Percentiles rank a stretch among this genome's conserved stretches.
phyloP scores from a whole-genome alignment of 2,888 invertebrate species.

The Druceiella hillmani region DNA sequence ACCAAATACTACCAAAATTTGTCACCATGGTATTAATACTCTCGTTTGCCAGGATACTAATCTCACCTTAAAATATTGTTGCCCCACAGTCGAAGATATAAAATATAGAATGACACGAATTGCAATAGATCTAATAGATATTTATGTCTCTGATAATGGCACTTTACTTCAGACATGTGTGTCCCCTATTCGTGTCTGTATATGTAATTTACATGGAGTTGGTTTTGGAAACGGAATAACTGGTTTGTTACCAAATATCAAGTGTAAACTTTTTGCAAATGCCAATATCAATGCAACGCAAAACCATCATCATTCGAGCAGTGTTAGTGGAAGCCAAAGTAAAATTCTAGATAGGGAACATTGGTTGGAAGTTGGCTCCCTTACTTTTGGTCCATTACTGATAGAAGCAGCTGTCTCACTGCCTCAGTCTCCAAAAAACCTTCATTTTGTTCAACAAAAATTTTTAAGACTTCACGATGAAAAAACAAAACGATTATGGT shows the following conservation, averaged over 20 bases:
- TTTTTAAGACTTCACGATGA: slow-evolving; percentile 80
- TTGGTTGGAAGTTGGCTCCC: slow-evolving; percentile 90
- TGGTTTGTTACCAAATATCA: slow-evolving; percentile 72
- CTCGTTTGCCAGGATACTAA: slow-evolving; percentile 65
- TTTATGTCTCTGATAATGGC: slow-evolving; percentile 86
- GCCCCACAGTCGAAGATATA: slow-evolving; percentile 76
- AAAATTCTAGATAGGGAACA: slow-evolving; percentile 53
- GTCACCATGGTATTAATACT: slow-evolving; percentile 72
- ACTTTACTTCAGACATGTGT: slow-evolving; percentile 85
- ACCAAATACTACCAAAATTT: slow-evolving; percentile 71
- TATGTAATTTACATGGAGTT: slow-evolving; percentile 92
- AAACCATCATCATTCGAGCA: slow-evolving; percentile 50
- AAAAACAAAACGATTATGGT: slow-evolving; percentile 84
- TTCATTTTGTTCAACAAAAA: slow-evolving; percentile 76
- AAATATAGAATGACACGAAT: slow-evolving; percentile 92
- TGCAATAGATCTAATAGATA: slow-evolving; percentile 82
- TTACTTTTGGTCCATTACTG: slow-evolving; percentile 84
- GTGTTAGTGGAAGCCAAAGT: slow-evolving; percentile 41
- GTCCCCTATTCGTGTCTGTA: slow-evolving; percentile 81
- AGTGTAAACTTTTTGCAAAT: slow-evolving; percentile 58
- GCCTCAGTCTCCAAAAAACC: slow-evolving; percentile 69
- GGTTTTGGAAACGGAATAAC: slow-evolving; percentile 88
- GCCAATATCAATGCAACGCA: slow-evolving; percentile 54
- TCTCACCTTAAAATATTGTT: slow-evolving; percentile 64
- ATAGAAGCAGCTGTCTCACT: slow-evolving; percentile 85